Evolutionary conservation across 2,113 vertebrate genomes (phyloP).

Genomic region (Ammodytes marinus): DNA sequence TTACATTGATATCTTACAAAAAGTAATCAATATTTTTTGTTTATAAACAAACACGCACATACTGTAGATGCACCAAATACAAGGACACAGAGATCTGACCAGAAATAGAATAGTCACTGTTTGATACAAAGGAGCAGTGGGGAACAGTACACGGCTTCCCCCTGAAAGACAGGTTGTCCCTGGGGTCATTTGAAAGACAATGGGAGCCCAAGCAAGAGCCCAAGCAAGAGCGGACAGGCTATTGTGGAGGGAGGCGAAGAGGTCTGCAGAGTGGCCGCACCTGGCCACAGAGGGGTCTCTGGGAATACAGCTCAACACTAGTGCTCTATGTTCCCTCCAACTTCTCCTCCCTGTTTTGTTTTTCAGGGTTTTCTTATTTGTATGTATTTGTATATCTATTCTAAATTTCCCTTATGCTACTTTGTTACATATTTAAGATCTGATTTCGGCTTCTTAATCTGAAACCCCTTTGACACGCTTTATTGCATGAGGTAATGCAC

Average conservation of each 20-base stretch:
- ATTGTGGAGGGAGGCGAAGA: conserved; percentile 51
- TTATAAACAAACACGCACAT: neutral
- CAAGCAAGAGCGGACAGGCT: conserved; percentile 42
- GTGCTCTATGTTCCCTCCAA: neutral
- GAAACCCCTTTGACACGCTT: neutral
- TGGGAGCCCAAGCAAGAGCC: conserved; percentile 50
- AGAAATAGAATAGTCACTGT: conserved; percentile 50
- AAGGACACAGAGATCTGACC: conserved; percentile 23
- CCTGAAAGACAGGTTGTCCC: conserved; percentile 52
- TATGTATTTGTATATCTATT: too few species aligned
- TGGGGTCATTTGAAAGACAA: conserved; percentile 68
- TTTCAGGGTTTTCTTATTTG: neutral
- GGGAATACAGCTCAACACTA: conserved; percentile 40
- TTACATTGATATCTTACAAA: neutral
- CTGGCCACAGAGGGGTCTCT: conserved; percentile 51
- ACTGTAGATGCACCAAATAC: neutral
- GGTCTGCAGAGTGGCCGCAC: conserved; percentile 59
- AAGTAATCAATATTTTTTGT: neutral
- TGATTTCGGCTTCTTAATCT: neutral
- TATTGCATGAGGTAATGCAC: neutral
- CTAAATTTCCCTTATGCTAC: neutral
- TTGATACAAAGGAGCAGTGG: conserved; percentile 53
- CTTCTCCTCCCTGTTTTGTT: neutral
- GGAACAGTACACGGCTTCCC: conserved; percentile 41
- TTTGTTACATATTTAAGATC: neutral